A percentile compares a stretch with the other conserved stretches of the same genome.
These are phyloP conservation scores for Choloepus hoffmanni DNA, from an alignment of 2,113 vertebrate species.

Conservation along the genomic window DNA sequence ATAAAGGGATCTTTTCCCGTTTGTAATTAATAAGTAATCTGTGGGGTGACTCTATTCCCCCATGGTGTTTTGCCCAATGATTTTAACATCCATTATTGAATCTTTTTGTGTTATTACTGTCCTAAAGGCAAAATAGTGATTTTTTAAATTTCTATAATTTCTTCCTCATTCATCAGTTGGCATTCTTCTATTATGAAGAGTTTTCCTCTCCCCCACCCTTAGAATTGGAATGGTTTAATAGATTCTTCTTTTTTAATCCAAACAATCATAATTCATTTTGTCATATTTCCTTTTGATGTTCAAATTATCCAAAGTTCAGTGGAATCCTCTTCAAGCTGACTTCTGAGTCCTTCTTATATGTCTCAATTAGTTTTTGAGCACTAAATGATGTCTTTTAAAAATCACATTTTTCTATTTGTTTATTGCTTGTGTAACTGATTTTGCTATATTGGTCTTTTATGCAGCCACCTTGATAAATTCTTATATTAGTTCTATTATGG, in stretches of 20 bases:
- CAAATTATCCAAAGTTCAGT: background rate
- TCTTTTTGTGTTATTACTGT: background rate
- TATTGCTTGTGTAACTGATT: background rate
- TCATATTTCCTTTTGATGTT: background rate
- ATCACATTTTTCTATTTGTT: background rate
- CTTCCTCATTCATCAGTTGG: background rate
- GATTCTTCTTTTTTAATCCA: background rate
- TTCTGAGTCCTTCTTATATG: background rate
- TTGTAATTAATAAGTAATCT: fast-evolving
- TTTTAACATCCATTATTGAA: fast-evolving
- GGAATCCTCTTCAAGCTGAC: background rate
- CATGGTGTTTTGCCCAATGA: too few relatives aligned
- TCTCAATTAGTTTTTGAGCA: background rate
- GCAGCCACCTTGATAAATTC: background rate
- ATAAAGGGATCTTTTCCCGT: background rate
- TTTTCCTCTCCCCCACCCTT: background rate
- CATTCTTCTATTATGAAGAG: background rate
- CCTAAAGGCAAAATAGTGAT: background rate
- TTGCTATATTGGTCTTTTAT: fast-evolving
- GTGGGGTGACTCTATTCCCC: background rate
- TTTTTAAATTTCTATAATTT: background rate
- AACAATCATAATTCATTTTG: background rate
- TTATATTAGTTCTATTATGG: background rate
- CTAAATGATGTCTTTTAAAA: background rate
- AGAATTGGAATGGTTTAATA: background rate